Percentiles rank a stretch among this genome's conserved stretches.
phyloP scores from a whole-genome alignment of 1,140 invertebrate species.

The Acyrthosiphon pisum region DNA sequence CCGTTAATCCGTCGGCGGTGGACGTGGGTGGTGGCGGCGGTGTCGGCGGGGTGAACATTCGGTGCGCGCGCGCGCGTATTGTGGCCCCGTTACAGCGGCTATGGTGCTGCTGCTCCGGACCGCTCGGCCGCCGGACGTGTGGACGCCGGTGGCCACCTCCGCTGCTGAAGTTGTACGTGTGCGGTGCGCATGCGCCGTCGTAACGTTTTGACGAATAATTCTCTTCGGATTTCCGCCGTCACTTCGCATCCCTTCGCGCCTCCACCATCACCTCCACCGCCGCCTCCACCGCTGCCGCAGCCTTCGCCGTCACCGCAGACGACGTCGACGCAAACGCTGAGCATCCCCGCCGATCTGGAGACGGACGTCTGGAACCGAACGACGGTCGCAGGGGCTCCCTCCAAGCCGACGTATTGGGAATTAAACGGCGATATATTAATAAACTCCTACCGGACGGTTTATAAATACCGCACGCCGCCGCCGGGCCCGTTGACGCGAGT shows the following conservation, averaged over 20 bases:
- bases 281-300: background rate
- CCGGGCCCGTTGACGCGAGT: background rate
- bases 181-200: background rate
- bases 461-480: constrained; percentile 32
- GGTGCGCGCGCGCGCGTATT: background rate
- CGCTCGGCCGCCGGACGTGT: background rate
- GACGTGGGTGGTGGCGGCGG: background rate
- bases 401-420: background rate
- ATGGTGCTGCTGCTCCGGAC: background rate
- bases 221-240: background rate
- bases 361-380: background rate
- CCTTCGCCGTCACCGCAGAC: background rate
- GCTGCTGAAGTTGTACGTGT: background rate
- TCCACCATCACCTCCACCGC: background rate
- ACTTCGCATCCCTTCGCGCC: background rate
- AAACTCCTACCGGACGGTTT: constrained; percentile 38
- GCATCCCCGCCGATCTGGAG: background rate
- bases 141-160: background rate
- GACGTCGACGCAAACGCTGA: background rate
- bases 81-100: background rate
- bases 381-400: background rate
- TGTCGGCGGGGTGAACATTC: background rate
- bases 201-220: background rate
- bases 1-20: background rate
- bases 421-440: constrained; percentile 32